Evolutionary conservation across 2,888 invertebrate genomes (phyloP), one percentile per base, ranked within the genome.

Genomic region (Ornithoptera alexandrae): DNA sequence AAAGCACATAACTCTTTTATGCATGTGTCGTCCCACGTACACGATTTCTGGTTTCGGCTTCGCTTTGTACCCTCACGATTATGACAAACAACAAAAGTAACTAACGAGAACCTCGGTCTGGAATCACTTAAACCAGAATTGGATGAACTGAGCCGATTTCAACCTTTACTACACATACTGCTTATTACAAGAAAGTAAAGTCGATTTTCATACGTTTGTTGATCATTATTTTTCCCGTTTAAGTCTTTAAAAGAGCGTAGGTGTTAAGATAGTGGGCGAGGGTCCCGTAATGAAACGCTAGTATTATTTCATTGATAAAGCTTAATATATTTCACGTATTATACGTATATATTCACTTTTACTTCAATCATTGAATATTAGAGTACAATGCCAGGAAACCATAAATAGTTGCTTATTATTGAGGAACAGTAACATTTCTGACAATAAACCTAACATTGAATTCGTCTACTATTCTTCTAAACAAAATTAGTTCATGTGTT

Each of bases 11-110:
- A 18, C 30, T 8, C 60, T 18, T 71, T 50, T 63, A 66, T 66
- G 61, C 68, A 42, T 71, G 66, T 50, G 67, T 53, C 62, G 46
- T 63, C 68, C 73, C 67, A 71, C 63, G 57, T 69, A 69, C 42
- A 63, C 36, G 20, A 8, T 61, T 65, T 69, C 65, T 58, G 30
- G 69, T 69, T 69, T 69, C 69, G 65, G 65, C 46, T 17, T 39
- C 65, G 57, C 62, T 69, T 69, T 69, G 65, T 63, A 59, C 22
- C 18, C 62, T 65, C 57, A 57, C 56, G 46, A 65, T 69, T 69
- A 65, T 69, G 69, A 69, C 69, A 61, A 64, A 61, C 65, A 65
- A 65, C 69, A 65, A 65, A 65, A 62, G 67, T 57, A 62, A 69
- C 69, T 42, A 56, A 65, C 69, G 60, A 64, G 59, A 20, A 64